Evolutionary conservation across 2,113 vertebrate species (phyloP).

Genomic region (Tretioscincus oriximinensis): DNA sequence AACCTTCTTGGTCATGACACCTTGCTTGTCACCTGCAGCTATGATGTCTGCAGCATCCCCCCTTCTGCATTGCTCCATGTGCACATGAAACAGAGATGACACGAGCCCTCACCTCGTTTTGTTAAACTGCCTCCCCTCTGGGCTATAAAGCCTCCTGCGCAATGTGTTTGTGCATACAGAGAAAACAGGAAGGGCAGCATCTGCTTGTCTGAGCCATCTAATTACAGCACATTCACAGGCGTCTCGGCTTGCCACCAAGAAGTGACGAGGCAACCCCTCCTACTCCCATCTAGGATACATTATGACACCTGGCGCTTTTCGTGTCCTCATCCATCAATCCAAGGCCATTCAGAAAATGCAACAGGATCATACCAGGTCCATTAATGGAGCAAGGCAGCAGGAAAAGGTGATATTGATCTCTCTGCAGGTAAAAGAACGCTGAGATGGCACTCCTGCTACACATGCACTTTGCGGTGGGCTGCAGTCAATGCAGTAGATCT

Average conservation of each 20-base stretch:
- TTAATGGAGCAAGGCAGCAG: background rate
- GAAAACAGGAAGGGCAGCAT: background rate
- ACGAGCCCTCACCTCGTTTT: background rate
- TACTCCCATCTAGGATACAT: background rate
- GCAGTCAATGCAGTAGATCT: background rate
- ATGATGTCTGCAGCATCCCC: background rate
- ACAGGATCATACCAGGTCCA: background rate
- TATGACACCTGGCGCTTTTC: conserved; percentile 11
- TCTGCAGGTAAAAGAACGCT: background rate
- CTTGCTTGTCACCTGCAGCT: background rate
- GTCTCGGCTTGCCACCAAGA: background rate
- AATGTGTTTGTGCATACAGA: background rate
- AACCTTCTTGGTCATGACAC: background rate
- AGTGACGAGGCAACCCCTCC: background rate
- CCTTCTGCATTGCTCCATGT: background rate
- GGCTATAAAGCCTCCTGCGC: background rate
- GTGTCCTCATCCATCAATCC: conserved; percentile 6
- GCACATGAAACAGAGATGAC: background rate
- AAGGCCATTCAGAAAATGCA: conserved; percentile 3
- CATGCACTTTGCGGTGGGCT: background rate
- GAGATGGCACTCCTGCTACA: background rate
- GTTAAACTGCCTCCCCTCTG: background rate
- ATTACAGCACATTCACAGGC: background rate
- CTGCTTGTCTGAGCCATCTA: background rate
- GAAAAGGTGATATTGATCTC: conserved; percentile 8